A percentile compares a stretch with the other conserved stretches of the same genome.
phyloP scores from a whole-genome alignment of 2,888 invertebrate genomes.

The Caenorhabditis sp. region DNA sequence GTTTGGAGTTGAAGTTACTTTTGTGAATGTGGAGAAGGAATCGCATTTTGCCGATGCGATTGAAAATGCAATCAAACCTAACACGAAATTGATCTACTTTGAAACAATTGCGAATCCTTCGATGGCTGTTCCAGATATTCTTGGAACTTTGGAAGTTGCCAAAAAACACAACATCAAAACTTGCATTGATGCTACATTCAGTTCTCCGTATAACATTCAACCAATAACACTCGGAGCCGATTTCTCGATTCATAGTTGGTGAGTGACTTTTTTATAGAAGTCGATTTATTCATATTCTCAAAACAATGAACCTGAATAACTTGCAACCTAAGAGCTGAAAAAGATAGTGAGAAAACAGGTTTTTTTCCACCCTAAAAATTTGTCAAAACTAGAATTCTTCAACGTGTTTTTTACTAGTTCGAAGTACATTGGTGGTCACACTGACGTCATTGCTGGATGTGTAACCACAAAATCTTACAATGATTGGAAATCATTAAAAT shows the following conservation, averaged over 20 bases:
- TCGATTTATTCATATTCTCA: no score
- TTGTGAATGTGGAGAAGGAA: conserved; percentile 43
- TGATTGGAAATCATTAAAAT: conserved; percentile 52
- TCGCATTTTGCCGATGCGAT: conserved; percentile 60
- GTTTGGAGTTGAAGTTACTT: conserved; percentile 67
- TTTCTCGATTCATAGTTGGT: conserved; percentile 71
- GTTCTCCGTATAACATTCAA: conserved; percentile 70
- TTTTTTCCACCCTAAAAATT: no score
- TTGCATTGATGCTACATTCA: conserved; percentile 72
- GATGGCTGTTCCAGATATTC: conserved; percentile 70
- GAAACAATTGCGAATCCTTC: conserved; percentile 72
- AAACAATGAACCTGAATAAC: no score
- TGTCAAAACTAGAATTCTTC: no score
- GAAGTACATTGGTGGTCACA: conserved; percentile 73
- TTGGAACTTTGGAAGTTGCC: conserved; percentile 59
- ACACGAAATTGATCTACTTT: conserved; percentile 71
- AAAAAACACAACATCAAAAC: conserved; percentile 54
- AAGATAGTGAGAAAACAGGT: no score
- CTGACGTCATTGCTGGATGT: conserved; percentile 71
- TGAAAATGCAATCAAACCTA: conserved; percentile 64
- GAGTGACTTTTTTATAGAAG: background rate
- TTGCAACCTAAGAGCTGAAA: no score
- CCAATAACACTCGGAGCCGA: conserved; percentile 71
- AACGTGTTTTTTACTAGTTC: conserved; percentile 58
- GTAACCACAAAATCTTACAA: conserved; percentile 38